phyloP scores from a whole-genome alignment of 2,797 vertebrate species.

The Microctenopoma lineatum region DNA sequence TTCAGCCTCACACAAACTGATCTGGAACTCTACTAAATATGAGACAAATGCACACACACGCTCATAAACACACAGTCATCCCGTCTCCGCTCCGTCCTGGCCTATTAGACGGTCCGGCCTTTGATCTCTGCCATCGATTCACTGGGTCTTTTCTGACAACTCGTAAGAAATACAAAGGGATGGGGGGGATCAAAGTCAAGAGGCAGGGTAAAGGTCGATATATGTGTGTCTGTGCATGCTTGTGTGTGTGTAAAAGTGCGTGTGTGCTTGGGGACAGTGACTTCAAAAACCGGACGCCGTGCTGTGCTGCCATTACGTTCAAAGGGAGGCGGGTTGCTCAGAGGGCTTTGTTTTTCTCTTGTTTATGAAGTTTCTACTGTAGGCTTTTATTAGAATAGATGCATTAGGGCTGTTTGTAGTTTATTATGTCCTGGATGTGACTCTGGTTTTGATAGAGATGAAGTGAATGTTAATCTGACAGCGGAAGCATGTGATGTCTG shows the following conservation, averaged over 20 bases:
- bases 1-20: conserved; percentile 30
- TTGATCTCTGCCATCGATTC: conserved; percentile 92
- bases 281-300: conserved; percentile 74
- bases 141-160: conserved; percentile 83
- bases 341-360: conserved; percentile 72
- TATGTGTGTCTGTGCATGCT: conserved; percentile 57
- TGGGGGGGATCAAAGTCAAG: conserved; percentile 89
- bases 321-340: conserved; percentile 71
- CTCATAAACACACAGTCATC: conserved; percentile 68
- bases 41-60: conserved; percentile 40
- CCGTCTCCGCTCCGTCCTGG: conserved; percentile 79
- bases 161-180: conserved; percentile 84
- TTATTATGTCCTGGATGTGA: conserved; percentile 65
- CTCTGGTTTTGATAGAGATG: conserved; percentile 69
- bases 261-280: conserved; percentile 76
- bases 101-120: conserved; percentile 85
- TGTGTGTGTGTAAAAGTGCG: conserved; percentile 47
- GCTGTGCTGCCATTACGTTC: conserved; percentile 78
- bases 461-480: conserved; percentile 58
- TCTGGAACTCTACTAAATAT: conserved; percentile 14
- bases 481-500: conserved; percentile 2
- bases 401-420: conserved; percentile 73
- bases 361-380: conserved; percentile 72
- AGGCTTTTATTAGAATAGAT: conserved; percentile 65
- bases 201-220: conserved; percentile 83